Base-by-base conservation (phyloP, 2,797 vertebrate species). In the Microhierax caerulescens region DNA sequence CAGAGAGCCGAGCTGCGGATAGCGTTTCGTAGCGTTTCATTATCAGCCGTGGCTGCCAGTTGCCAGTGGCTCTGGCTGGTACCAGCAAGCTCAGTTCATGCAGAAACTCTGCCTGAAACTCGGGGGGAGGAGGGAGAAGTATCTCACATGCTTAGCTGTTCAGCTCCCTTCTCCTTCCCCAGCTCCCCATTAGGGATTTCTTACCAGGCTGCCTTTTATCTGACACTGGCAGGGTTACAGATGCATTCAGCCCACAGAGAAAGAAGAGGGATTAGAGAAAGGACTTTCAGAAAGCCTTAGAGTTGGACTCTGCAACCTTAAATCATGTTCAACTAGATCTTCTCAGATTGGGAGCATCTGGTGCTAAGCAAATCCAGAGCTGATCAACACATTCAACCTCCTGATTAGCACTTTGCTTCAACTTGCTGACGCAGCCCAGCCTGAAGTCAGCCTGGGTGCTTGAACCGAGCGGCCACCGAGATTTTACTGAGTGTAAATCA, bases 121-220 rank as follows among this genome's bases (percentile, higher is more conserved):
- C 89, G 21, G 86, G 90, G 84, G 93, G 93, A 97, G 96, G 88
- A 87, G 78, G 69, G 73, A 83, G 53, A 93, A 95, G 95, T 85
- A 95, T 78, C 93, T 94, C 95, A 84, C 76, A 95, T 75, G 91
- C 88, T 88, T 91, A 18, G 50, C 88, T 65, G 87, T 80, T 93
- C 70, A 65, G 94, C 72, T 96, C 92, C 91, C 83, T 90, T 94
- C 88, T 97, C 91, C 83, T 95, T 96, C 91, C 87, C 59, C 73
- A 75, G 87, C 73, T 95, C 82, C 88, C 88, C 95, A 95, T 91
- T 86, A 91, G 86, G 88, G 88, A 91, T 96, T 97, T 97, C 92
- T 97, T 96, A 97, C 96, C 95, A 96, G 93, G 96, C 96, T 97
- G 95, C 91, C 97, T 97, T 96, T 97, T 96, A 97, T 97, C 96